Base-by-base conservation (phyloP, 2,113 vertebrate genomes). In the Aptenodytes forsteri region DNA sequence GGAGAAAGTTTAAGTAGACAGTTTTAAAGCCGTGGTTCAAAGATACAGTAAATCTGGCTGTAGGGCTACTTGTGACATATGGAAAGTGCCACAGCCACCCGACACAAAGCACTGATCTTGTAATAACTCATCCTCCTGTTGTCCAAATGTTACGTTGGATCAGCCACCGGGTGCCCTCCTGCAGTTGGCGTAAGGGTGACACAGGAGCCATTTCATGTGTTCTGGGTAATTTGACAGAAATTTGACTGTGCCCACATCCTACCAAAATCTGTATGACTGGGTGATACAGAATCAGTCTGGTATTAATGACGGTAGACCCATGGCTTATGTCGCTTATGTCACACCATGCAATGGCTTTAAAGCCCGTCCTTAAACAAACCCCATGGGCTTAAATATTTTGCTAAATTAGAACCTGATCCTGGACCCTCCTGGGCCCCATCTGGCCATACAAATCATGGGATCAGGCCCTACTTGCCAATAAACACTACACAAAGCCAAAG, bases 1-100 rank as follows among this genome's bases (percentile, higher is more conserved):
- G 84, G 69, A 95, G 87, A 46, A 91, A 94, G 87, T 96, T 91
- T 87, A 95, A 90, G 58, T 6, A 93, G 59, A 62, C 56, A 82
- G 80, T 94, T 95, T 95, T 80, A 97, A 94, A 92, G 85, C 93
- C 84, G 85, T 20, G 52, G 75, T 85, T 94, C 82, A 93, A 85
- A 93, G 84, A 91, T 8, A 64, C 11, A 79, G 70, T 58, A 94
- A 88, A 85, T 83, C 71, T 92, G 85, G 29, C 75, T 86, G 70
- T 10, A 90, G 78, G 93, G 66, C 66, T 89, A 69, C 78, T 86
- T 70, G 54, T 87, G 91, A 95, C 73, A 76, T 27, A 76, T 11
- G 40, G 87, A 34, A 97, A 61, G 34, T 61, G 71, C 78, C 78
- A 83, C 36, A 83, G 75, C 34, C 70, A 91, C 52, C 27, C 3